Base-by-base conservation (phyloP, 2,888 invertebrate genomes). In the Pelosia muscerda region DNA sequence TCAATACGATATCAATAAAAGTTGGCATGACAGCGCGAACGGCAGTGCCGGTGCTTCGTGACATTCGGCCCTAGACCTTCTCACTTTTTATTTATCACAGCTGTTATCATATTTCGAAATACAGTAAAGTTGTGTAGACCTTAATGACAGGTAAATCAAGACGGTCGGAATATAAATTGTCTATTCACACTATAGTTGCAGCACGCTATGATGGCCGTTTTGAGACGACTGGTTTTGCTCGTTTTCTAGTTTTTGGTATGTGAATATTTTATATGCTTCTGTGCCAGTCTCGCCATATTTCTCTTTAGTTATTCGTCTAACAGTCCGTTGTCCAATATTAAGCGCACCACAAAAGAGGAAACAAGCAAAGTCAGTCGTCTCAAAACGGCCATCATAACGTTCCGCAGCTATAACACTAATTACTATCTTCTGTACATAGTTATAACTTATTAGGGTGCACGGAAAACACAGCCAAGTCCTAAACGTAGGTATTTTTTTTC, bases 1-100 rank as follows among this genome's bases (percentile, higher is more conserved):
- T 85, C 90, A 88, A 91, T 90, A 89, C 79, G 85, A 83, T 90
- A 90, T 90, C 90, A 90, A 91, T 91, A 90, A 86, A 86, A 80
- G 78, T 78, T 75, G 80, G 77, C 77, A 74, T 72, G 75, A 70
- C 70, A 74, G 57, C 38, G 38, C 54, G 23, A 68, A 34, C 42
- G 64, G 34, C 26, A 26, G 34, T 38, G 38, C 31, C 55, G 63
- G 34, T 56, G 55, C 55, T 55, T 56, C 22, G 49, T 81, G 79
- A 82, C 79, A 81, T 31, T 76, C 53, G 71, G 73, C 53, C 81
- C 84, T 82, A 85, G 84, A 85, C 87, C 86, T 88, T 87, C 74
- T 70, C 56, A 19, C 61, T 64, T 54, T 69, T 78, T 75, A 54
- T 76, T 76, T 63, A 59, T 67, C 63, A 49, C 68, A 67, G 69